Evolutionary conservation across 37 sponge, comb jelly and placozoan genomes (phyloP).

Genomic region (Tethya wilhelma): DNA sequence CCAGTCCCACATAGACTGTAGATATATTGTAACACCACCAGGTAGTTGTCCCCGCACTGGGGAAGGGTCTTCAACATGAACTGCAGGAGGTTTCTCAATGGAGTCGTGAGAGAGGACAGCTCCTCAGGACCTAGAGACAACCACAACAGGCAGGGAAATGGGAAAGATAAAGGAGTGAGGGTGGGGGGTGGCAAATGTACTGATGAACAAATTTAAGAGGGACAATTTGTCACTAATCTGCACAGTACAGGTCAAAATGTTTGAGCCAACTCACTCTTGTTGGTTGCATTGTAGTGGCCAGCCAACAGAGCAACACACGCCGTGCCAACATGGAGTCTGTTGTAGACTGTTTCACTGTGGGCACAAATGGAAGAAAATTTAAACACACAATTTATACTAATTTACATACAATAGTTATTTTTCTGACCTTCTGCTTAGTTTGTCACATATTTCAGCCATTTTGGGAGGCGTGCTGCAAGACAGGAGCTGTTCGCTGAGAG

Average conservation of each 20-base stretch:
- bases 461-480: neutral
- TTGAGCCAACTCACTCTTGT: constrained; percentile 9
- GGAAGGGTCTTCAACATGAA: constrained; percentile 18
- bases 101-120: neutral
- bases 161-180: neutral
- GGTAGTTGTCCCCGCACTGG: constrained; percentile 16
- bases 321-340: constrained; percentile 22
- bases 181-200: neutral
- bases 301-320: constrained; percentile 27
- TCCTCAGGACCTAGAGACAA: neutral
- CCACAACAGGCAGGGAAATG: neutral
- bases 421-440: constrained; percentile 17
- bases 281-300: constrained; percentile 20
- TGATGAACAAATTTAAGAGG: too few species aligned
- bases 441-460: constrained; percentile 24
- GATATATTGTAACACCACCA: constrained; percentile 31
- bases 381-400: neutral
- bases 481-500: neutral
- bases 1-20: constrained; percentile 28
- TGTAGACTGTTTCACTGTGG: constrained; percentile 15
- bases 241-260: too few species aligned
- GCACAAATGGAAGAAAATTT: too few species aligned
- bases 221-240: too few species aligned
- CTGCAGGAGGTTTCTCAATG: constrained; percentile 27
- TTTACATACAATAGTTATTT: neutral